phyloP scores from a whole-genome alignment of 2,797 vertebrate species.

The Silurus aristotelis region DNA sequence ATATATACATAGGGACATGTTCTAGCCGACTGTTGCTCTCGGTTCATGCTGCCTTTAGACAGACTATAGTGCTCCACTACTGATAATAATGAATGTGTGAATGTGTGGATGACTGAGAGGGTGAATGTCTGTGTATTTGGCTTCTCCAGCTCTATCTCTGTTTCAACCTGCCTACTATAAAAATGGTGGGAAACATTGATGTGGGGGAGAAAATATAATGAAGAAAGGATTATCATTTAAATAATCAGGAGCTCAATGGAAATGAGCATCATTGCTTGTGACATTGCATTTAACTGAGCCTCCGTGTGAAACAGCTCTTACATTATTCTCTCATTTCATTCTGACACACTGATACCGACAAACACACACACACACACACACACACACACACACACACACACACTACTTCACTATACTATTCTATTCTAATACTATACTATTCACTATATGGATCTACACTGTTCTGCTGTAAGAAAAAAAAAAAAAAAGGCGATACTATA shows the following conservation, averaged over 20 bases:
- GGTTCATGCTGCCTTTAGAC: background rate
- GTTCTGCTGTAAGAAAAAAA: background rate
- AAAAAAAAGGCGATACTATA: background rate
- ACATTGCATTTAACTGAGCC: slow-evolving; percentile 39
- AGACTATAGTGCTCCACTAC: background rate
- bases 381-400: slow-evolving; percentile 5
- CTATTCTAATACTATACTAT: background rate
- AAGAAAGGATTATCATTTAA: slow-evolving; percentile 35
- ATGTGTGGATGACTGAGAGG: background rate
- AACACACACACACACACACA: background rate
- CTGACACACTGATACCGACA: background rate
- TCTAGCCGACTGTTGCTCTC: background rate
- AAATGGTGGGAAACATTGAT: slow-evolving; percentile 2
- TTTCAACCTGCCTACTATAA: background rate
- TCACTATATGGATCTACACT: slow-evolving; percentile 20
- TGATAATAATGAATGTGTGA: background rate
- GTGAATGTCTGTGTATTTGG: background rate
- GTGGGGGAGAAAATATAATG: slow-evolving; percentile 31
- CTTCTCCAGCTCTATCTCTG: background rate
- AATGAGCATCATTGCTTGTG: slow-evolving; percentile 40
- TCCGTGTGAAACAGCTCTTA: slow-evolving; percentile 36
- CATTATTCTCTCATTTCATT: slow-evolving; percentile 34
- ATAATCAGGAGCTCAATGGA: slow-evolving; percentile 39
- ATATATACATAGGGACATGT: background rate
- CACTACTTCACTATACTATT: background rate